These are phyloP conservation scores for Amia ocellicauda DNA, from an alignment of 2,113 vertebrate species.

Conservation along the genomic window DNA sequence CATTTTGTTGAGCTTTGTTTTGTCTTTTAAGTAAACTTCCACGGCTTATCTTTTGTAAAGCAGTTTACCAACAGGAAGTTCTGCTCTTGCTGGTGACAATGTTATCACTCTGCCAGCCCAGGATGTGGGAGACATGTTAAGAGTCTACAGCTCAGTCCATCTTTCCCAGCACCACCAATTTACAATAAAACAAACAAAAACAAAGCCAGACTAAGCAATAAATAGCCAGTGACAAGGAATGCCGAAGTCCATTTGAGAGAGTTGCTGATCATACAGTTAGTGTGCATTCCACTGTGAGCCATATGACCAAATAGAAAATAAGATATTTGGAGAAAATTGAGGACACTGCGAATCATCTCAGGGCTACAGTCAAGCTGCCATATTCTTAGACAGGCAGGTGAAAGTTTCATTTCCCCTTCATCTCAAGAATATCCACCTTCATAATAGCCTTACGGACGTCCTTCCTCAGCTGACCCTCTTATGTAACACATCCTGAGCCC, in stretches of 20 bases:
- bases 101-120: conserved; percentile 12
- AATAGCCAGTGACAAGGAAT: neutral
- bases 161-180: neutral
- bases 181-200: neutral
- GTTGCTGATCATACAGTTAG: neutral
- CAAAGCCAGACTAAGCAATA: neutral
- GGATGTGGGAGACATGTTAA: neutral
- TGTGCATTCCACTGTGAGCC: too few species aligned
- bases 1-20: neutral
- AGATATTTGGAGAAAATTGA: too few species aligned
- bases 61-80: neutral
- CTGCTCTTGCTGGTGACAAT: neutral
- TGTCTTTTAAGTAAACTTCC: neutral
- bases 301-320: too few species aligned
- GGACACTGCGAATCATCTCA: too few species aligned
- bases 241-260: neutral
- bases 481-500: too few species aligned
- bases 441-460: too few species aligned
- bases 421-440: too few species aligned
- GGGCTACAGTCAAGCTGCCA: too few species aligned
- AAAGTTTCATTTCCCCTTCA: too few species aligned
- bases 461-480: too few species aligned
- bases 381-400: too few species aligned
- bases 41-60: neutral
- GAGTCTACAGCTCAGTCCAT: neutral